Conservation (phyloP, 2,888 invertebrate genomes). For the Melinaea menophilus region DNA sequence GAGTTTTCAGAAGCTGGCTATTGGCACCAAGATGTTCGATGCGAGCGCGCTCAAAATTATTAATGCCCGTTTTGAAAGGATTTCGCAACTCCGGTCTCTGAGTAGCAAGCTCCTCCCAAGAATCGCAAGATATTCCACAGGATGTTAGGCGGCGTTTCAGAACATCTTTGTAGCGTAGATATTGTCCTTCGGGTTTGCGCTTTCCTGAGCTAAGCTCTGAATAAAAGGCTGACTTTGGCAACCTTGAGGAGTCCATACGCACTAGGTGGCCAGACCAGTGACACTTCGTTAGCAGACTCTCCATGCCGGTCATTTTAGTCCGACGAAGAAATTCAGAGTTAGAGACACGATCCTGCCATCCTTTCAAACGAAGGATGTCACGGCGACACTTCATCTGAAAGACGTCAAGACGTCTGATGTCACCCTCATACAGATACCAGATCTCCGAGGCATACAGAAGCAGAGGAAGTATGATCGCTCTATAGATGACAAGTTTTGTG, state of each 20-base stretch:
- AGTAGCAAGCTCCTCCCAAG: constrained; percentile 1
- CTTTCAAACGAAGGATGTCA: constrained; percentile 11
- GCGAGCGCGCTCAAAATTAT: not conserved
- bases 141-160: constrained; percentile 8
- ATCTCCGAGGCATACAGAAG: constrained; percentile 26
- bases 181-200: constrained; percentile 4
- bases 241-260: not conserved
- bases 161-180: constrained; percentile 10
- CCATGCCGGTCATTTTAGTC: not conserved
- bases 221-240: constrained; percentile 1
- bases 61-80: constrained; percentile 1
- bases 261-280: not conserved
- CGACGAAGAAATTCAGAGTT: constrained; percentile 16
- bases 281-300: not conserved
- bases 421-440: constrained; percentile 26
- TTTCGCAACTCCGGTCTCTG: constrained; percentile 6
- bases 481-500: constrained; percentile 19
- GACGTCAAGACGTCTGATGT: constrained; percentile 2
- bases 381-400: constrained; percentile 20
- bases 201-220: constrained; percentile 4
- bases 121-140: not conserved
- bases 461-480: constrained; percentile 17
- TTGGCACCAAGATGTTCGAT: constrained; percentile 4
- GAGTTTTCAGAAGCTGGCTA: not conserved
- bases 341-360: constrained; percentile 22